These are phyloP conservation scores for Limnothrissa miodon DNA, from an alignment of 2,113 vertebrate species.

Conservation along the genomic window DNA sequence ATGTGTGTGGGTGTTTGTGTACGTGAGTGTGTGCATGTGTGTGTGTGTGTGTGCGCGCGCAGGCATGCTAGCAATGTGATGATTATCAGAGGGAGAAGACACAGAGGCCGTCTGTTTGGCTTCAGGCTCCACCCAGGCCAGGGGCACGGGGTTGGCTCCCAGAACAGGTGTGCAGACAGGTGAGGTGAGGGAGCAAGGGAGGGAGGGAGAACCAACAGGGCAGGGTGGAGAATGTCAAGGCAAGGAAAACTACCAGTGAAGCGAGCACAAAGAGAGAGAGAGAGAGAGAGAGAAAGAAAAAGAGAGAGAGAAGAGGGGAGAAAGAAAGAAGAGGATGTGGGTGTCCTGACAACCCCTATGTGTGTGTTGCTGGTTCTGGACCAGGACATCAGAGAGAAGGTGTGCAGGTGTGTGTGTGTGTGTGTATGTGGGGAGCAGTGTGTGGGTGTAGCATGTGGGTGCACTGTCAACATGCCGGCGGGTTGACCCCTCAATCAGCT, in stretches of 20 bases:
- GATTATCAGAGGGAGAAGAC: slow-evolving; percentile 65
- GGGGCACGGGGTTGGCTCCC: slow-evolving; percentile 51
- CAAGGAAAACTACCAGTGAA: slow-evolving; percentile 28
- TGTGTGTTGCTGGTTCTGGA: slow-evolving; percentile 27
- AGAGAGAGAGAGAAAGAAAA: not conserved
- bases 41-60: slow-evolving; percentile 25
- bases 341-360: slow-evolving; percentile 34
- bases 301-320: slow-evolving; percentile 30
- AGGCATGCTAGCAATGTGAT: slow-evolving; percentile 73
- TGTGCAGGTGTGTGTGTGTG: not conserved
- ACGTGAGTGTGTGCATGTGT: not conserved
- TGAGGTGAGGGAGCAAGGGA: not conserved
- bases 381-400: slow-evolving; percentile 43
- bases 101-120: slow-evolving; percentile 68
- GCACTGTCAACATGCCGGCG: not conserved
- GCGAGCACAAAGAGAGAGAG: not conserved
- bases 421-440: not conserved
- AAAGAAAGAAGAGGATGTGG: slow-evolving; percentile 22
- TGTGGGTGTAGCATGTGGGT: not conserved
- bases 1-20: not conserved
- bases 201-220: slow-evolving; percentile 23
- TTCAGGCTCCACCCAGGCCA: slow-evolving; percentile 40
- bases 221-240: slow-evolving; percentile 17
- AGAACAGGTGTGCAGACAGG: slow-evolving; percentile 67
- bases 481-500: not conserved